Percentiles rank a stretch among this genome's conserved stretches.
phyloP scores from a whole-genome alignment of 2,113 vertebrate genomes.

The Accipiter virgatus region DNA sequence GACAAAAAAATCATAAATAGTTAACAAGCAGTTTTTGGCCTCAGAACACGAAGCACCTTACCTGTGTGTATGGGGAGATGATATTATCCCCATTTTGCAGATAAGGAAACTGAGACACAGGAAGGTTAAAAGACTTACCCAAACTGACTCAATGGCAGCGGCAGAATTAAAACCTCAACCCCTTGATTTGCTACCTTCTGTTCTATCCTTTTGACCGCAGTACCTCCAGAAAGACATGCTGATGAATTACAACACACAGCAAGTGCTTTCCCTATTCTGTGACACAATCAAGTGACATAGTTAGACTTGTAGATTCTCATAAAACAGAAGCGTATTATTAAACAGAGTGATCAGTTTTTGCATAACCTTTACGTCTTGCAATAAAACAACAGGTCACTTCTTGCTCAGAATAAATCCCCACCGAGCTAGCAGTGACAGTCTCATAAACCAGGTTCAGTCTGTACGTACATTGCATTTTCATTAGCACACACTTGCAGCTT shows the following conservation, averaged over 20 bases:
- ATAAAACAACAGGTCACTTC: not conserved
- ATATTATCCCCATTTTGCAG: not conserved
- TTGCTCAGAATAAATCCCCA: not conserved
- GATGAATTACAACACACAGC: not conserved
- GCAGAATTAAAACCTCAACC: not conserved
- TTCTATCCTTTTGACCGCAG: not conserved
- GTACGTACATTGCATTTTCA: not conserved
- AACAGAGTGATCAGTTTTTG: not conserved
- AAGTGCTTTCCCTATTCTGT: not conserved
- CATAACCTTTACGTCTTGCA: not conserved
- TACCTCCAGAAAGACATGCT: not conserved
- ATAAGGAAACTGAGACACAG: not conserved
- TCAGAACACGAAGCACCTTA: not conserved
- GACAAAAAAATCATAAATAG: not conserved
- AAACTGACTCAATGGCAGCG: not conserved
- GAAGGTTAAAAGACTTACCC: not conserved
- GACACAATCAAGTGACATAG: not conserved
- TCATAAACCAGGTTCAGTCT: not conserved
- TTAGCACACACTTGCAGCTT: not conserved
- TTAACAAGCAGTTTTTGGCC: not conserved
- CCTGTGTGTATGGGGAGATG: not conserved
- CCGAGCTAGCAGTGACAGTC: not conserved
- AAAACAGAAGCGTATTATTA: not conserved
- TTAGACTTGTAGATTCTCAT: not conserved
- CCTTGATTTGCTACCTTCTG: not conserved